These are phyloP conservation scores for Tragelaphus buxtoni DNA, from an alignment of 2,113 vertebrate genomes.

Conservation along the genomic window DNA sequence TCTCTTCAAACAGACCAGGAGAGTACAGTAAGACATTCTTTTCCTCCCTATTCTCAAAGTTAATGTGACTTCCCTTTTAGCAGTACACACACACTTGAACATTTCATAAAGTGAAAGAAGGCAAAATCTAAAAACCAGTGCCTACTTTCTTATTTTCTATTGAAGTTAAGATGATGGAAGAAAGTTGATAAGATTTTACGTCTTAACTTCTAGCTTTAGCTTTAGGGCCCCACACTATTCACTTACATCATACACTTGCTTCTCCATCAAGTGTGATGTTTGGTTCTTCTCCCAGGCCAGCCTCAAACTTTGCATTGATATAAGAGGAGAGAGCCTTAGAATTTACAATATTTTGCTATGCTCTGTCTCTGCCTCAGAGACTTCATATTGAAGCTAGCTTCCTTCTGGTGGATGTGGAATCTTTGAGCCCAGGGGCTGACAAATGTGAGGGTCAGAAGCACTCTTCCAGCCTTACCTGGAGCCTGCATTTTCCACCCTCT, in stretches of 20 bases:
- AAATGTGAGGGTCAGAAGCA: conserved; percentile 9
- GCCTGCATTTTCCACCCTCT: not conserved
- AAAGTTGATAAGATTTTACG: not conserved
- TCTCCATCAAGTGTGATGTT: not conserved
- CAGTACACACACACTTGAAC: not conserved
- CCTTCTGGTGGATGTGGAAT: not conserved
- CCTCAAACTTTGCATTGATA: not conserved
- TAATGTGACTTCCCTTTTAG: not conserved
- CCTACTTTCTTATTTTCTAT: not conserved
- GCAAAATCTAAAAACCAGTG: not conserved
- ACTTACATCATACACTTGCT: not conserved
- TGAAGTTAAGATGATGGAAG: not conserved
- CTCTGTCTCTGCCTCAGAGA: not conserved
- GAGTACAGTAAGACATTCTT: not conserved
- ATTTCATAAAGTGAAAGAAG: not conserved
- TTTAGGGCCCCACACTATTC: not conserved
- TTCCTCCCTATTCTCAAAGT: conserved; percentile 4
- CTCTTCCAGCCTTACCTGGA: not conserved
- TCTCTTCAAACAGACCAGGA: conserved; percentile 25
- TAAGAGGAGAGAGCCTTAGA: not conserved
- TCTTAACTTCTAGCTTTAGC: not conserved
- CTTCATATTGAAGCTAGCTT: not conserved
- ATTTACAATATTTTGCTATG: not conserved
- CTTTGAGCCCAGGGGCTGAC: not conserved
- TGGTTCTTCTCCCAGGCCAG: not conserved